A percentile compares a stretch with the other conserved stretches of the same genome.
Conservation (phyloP, 2,113 vertebrate species). For the Cranoglanis bouderius region DNA sequence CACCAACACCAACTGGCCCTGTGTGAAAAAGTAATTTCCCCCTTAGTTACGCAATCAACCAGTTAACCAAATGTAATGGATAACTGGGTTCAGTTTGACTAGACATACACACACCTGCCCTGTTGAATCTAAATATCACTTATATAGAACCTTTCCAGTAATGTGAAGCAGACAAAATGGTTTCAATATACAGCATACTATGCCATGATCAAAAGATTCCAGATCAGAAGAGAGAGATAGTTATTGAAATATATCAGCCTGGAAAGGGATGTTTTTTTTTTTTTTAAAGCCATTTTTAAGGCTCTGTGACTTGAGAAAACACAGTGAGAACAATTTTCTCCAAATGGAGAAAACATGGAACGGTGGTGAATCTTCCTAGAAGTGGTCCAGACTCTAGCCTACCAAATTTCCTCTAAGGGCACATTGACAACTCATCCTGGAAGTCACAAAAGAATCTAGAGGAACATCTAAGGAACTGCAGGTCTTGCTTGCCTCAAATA, state of each 20-base stretch:
- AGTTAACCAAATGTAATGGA: not conserved
- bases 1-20: not conserved
- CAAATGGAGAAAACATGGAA: not conserved
- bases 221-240: not conserved
- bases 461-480: not conserved
- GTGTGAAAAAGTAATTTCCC: not conserved
- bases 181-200: not conserved
- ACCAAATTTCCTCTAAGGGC: not conserved
- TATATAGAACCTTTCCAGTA: not conserved
- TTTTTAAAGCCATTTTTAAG: not conserved
- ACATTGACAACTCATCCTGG: not conserved
- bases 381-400: not conserved
- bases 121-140: not conserved
- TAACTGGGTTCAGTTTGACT: not conserved
- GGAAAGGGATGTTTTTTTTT: not conserved
- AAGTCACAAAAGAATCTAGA: not conserved
- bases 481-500: not conserved
- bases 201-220: not conserved
- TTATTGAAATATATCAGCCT: not conserved
- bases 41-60: not conserved
- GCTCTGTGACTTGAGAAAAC: not conserved
- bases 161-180: not conserved
- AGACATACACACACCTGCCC: not conserved
- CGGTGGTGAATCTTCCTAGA: not conserved
- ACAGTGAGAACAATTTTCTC: not conserved